Base-by-base conservation (phyloP, 2,113 vertebrate species). In the Desmodus rotundus region DNA sequence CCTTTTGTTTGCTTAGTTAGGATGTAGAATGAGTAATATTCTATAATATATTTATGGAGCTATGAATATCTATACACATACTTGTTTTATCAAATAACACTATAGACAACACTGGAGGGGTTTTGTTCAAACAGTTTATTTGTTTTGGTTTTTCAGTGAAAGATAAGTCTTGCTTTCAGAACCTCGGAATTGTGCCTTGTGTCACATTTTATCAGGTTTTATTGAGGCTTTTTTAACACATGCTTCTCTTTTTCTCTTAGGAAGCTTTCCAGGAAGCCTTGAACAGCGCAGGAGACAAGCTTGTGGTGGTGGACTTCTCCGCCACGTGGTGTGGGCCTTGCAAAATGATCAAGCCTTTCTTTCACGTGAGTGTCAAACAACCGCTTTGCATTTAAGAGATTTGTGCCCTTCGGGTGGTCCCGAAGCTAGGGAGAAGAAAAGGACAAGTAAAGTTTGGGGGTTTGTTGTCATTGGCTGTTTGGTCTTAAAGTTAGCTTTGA, bases 251-350 rank as follows among this genome's bases (percentile, higher is more conserved):
- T 92, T 58, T 16, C 38, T 28, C 78, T 0, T 56, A 99, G 99
- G 3, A 7, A 0, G 98, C 98, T 3, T 99, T 99, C 82, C 16
- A 98, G 0, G 0, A 13, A 0, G 97, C 97, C 63, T 97, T 99
- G 97, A 17, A 17, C 0, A 10, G 86, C 0, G 99, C 99, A 31
- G 99, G 98, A 68, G 41, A 88, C 0, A 99, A 99, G 58, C 98
- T 99, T 45, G 87, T 99, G 61, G 99, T 99, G 2, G 98, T 99
- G 70, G 99, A 99, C 96, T 99, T 99, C 97, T 99, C 99, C 1
- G 99, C 99, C 15, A 97, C 98, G 0, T 99, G 99, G 99, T 99
- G 99, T 70, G 99, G 99, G 38, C 99, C 99, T 33, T 99, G 99
- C 96, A 98, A 96, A 97, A 94, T 67, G 65, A 99, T 99, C 50